Evolutionary conservation across 2,888 invertebrate genomes (phyloP).

Genomic region (Tinea trinotella): DNA sequence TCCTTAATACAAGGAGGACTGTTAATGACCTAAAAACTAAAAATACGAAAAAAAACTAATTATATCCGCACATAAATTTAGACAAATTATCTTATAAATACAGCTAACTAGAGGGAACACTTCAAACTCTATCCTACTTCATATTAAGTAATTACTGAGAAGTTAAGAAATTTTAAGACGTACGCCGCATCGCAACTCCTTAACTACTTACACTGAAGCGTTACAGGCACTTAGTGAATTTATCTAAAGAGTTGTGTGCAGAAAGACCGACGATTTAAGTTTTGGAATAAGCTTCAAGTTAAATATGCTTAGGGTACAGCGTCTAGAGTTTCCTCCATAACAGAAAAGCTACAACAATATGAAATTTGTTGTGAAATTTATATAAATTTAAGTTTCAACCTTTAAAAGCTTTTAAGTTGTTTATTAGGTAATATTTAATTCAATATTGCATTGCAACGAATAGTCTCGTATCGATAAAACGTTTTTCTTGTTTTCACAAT

Average conservation of each 20-base stretch:
- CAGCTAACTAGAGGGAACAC: conserved; percentile 23
- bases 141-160: conserved; percentile 43
- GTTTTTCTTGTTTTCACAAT: no score
- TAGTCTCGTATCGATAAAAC: no score
- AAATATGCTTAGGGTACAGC: conserved; percentile 9
- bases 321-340: background rate
- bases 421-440: no score
- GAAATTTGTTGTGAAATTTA: background rate
- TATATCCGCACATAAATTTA: background rate
- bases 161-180: conserved; percentile 45
- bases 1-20: no score
- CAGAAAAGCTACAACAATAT: background rate
- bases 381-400: background rate
- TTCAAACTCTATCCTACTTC: conserved; percentile 33
- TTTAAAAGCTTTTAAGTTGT: background rate
- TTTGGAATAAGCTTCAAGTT: conserved; percentile 23
- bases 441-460: no score
- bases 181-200: conserved; percentile 19
- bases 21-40: no score
- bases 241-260: conserved; percentile 28
- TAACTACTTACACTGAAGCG: conserved; percentile 31
- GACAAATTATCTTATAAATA: background rate
- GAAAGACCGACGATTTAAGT: conserved; percentile 17
- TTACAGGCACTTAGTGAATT: conserved; percentile 42
- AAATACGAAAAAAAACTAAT: no score